Percentiles rank a stretch among this genome's conserved stretches.
These are phyloP conservation scores for Scaeva pyrastri DNA, from an alignment of 2,888 invertebrate species.

Conservation along the genomic window DNA sequence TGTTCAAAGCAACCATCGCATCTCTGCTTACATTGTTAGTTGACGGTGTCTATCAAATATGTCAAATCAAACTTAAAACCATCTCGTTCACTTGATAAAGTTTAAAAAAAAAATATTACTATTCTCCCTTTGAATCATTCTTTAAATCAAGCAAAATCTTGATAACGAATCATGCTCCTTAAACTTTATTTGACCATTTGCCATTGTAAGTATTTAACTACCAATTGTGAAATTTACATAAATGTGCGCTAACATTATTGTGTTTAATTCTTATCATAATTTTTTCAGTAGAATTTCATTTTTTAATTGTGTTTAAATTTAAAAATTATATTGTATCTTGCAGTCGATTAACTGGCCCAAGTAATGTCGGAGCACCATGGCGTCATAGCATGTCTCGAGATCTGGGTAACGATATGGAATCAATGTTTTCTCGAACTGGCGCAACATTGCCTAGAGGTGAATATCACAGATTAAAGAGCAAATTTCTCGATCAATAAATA, in stretches of 20 bases:
- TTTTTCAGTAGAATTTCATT: constrained; percentile 21
- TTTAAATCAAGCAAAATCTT: no score
- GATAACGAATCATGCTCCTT: no score
- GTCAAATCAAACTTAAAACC: no score
- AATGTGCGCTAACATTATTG: background rate
- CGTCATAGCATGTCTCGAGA: constrained; percentile 88
- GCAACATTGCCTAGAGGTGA: constrained; percentile 90
- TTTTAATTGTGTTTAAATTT: constrained; percentile 1
- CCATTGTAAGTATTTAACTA: constrained; percentile 8
- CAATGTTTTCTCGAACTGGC: constrained; percentile 87
- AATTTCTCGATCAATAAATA: constrained; percentile 83
- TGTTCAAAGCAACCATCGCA: no score
- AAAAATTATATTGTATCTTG: constrained; percentile 65
- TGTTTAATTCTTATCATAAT: background rate
- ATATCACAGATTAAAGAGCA: constrained; percentile 84
- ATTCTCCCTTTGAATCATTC: no score
- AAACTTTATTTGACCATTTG: no score
- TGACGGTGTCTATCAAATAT: no score
- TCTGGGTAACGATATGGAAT: constrained; percentile 89
- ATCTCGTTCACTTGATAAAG: no score
- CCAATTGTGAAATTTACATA: background rate
- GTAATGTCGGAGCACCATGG: constrained; percentile 84
- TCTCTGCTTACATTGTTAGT: no score
- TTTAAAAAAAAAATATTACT: no score
- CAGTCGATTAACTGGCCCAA: constrained; percentile 82